phyloP scores from a whole-genome alignment of 2,888 invertebrate genomes.

The Melitaea athalia region DNA sequence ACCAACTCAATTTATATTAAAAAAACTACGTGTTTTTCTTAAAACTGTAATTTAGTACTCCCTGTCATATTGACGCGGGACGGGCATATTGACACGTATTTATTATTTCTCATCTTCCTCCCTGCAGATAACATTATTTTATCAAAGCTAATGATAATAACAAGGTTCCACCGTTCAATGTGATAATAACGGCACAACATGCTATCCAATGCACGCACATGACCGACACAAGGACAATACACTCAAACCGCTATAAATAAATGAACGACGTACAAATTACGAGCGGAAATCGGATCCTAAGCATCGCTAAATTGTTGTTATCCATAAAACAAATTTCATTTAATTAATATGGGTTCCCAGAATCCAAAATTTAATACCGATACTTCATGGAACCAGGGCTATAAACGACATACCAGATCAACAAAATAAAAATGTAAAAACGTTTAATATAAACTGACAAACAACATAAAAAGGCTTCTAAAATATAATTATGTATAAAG shows the following conservation, averaged over 20 bases:
- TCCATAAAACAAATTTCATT: background rate
- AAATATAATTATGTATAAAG: too few species aligned
- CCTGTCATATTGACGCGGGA: too few species aligned
- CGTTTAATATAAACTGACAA: too few species aligned
- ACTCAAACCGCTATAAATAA: slow-evolving; percentile 14
- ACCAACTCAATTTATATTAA: too few species aligned
- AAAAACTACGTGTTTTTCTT: too few species aligned
- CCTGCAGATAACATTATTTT: background rate
- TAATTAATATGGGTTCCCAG: background rate
- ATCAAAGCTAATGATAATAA: background rate
- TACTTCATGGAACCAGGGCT: too few species aligned
- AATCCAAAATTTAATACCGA: too few species aligned
- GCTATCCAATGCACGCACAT: slow-evolving; percentile 12
- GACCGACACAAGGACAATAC: slow-evolving; percentile 17
- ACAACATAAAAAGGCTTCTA: too few species aligned
- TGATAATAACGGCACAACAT: slow-evolving; percentile 11
- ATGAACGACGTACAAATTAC: slow-evolving; percentile 16
- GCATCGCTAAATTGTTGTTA: slow-evolving; percentile 6
- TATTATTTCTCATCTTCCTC: background rate
- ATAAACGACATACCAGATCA: too few species aligned
- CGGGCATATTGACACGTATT: background rate
- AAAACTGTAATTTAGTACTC: background rate
- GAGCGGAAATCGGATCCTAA: slow-evolving; percentile 5
- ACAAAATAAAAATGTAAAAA: too few species aligned
- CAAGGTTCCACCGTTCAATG: background rate